Base-by-base conservation (phyloP, 1,140 invertebrate species). In the Pseudomyrmex sp. region DNA sequence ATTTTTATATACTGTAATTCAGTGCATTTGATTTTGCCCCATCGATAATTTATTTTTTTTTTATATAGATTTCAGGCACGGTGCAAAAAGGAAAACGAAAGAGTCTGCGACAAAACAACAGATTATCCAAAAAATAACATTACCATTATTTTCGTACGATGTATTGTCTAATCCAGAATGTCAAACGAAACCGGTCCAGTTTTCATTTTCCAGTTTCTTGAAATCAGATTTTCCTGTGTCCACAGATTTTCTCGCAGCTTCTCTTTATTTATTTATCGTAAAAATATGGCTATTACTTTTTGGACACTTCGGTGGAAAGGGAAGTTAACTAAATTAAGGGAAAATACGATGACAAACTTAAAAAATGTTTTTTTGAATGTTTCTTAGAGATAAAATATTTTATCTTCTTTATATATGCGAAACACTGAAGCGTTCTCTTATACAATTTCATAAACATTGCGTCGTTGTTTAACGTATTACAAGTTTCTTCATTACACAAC, bases 41-140 rank as follows among this genome's bases (percentile, higher is more conserved):
- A 69, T 23, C 8, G 5, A 69, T 1, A 48, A 69, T 70, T 58
- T 48, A 50, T 72, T 52, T 26, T 4, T n/a, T n/a, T 18, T 18
- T 26, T 26, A 26, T 52, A 52, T 50, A 35, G 54, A 1, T 80
- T 54, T 80, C 74, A 88, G 80, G 90, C 85, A 84, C 76, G 89
- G 90, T 91, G 90, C 91, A 91, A 91, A 89, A 91, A 83, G 83
- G 85, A 91, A 89, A 83, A 83, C 62, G 12, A 58, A 58, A 48
- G 54, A 80, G 69, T 79, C 12, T 18, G 52, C 54, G 20, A 80
- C 20, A 70, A 70, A 80, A 48, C 44, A 50, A 75, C 56, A 56
- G 13, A 18, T 63, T 68, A n/a, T 4, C 18, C 75, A 56, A 7
- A 68, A 68, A 76, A 76, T 77, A 68, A 77, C 20, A 2, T 26